Evolutionary conservation across 2,888 invertebrate species (phyloP).

Genomic region (Lamellibrachia columna): DNA sequence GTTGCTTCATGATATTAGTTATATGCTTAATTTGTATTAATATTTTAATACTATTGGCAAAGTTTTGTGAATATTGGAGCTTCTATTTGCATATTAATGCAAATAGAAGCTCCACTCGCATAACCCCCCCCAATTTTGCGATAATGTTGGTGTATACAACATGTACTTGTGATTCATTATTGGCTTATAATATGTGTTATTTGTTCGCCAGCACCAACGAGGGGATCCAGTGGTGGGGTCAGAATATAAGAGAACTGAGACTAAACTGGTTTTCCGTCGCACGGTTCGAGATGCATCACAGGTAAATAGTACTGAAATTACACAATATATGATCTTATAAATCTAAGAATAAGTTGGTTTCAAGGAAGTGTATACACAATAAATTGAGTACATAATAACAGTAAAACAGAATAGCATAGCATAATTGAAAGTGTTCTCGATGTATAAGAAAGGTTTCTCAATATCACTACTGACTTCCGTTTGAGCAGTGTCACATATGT

Average conservation of each 20-base stretch:
- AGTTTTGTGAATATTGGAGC: too few species aligned
- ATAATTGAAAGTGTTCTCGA: not conserved
- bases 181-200: not conserved
- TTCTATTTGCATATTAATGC: too few species aligned
- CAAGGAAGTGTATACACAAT: not conserved
- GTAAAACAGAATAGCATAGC: not conserved
- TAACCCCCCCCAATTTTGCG: too few species aligned
- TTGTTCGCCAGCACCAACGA: constrained; percentile 46
- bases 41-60: too few species aligned
- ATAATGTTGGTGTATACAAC: too few species aligned
- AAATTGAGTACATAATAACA: not conserved
- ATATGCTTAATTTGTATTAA: too few species aligned
- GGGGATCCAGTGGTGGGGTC: constrained; percentile 57
- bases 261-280: constrained; percentile 49
- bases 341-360: not conserved
- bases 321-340: not conserved
- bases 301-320: constrained; percentile 31
- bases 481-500: not conserved
- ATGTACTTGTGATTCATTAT: too few species aligned
- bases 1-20: too few species aligned
- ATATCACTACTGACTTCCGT: too few species aligned
- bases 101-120: too few species aligned
- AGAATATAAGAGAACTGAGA: constrained; percentile 50
- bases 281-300: constrained; percentile 50
- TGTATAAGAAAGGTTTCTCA: not conserved